Percentiles rank a stretch among this genome's conserved stretches.
Evolutionary conservation across 2,888 invertebrate genomes (phyloP).

Genomic region (Apodemia mormo): DNA sequence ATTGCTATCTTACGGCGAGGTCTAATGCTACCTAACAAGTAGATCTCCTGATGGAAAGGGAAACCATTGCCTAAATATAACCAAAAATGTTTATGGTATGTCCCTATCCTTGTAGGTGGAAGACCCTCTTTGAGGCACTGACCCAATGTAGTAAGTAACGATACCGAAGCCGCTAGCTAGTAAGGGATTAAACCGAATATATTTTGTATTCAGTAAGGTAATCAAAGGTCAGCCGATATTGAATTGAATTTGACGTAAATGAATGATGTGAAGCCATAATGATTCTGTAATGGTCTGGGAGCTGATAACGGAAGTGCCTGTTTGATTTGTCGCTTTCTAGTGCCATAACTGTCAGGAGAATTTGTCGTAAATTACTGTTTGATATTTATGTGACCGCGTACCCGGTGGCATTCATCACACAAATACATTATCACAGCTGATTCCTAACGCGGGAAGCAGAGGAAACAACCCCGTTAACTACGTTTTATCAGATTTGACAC

Average conservation of each 20-base stretch:
- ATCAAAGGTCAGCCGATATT: background rate
- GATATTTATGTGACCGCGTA: background rate
- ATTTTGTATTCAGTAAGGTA: background rate
- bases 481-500: no score
- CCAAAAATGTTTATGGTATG: no score
- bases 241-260: constrained; percentile 12
- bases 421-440: background rate
- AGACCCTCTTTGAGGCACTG: no score
- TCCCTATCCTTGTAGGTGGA: no score
- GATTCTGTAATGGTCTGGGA: constrained; percentile 8
- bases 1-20: no score
- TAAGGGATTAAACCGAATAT: background rate
- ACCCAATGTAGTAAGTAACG: no score
- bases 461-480: no score
- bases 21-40: no score
- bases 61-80: no score
- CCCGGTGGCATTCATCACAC: background rate
- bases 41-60: no score
- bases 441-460: no score
- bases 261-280: constrained; percentile 8
- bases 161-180: no score
- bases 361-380: constrained; percentile 8
- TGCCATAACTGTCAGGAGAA: constrained; percentile 12
- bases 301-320: constrained; percentile 11
- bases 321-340: constrained; percentile 18